phyloP scores from a whole-genome alignment of 2,113 vertebrate genomes.

The Irena cyanogastra region DNA sequence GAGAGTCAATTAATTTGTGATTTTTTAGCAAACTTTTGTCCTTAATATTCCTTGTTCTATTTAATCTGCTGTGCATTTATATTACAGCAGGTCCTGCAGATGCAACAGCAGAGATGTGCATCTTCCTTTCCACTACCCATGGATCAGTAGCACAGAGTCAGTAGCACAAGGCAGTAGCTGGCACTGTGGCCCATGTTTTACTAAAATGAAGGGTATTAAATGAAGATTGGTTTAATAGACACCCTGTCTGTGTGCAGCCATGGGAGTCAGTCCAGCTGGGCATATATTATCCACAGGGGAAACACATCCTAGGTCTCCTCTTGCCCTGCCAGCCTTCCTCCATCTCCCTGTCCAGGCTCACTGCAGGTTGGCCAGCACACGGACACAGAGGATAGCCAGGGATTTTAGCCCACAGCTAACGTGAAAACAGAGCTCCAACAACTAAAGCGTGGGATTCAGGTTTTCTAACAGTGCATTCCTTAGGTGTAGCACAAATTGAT shows the following conservation, averaged over 20 bases:
- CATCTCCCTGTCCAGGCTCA: rapidly evolving
- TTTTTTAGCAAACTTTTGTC: neutral
- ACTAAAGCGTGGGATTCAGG: neutral
- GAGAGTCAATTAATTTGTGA: neutral
- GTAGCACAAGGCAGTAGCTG: neutral
- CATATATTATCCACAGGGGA: neutral
- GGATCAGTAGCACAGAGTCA: neutral
- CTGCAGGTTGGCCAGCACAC: rapidly evolving
- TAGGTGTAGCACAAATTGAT: neutral
- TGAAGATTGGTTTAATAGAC: neutral
- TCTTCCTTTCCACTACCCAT: neutral
- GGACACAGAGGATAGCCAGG: neutral
- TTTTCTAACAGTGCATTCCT: neutral
- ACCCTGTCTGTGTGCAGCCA: neutral
- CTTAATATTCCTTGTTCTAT: neutral
- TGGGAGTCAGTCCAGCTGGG: neutral
- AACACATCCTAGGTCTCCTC: neutral
- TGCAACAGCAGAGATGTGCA: rapidly evolving
- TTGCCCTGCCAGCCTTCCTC: neutral
- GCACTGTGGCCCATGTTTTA: neutral
- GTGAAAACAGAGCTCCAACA: neutral
- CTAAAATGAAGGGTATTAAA: neutral
- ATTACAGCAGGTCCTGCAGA: neutral
- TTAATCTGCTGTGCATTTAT: neutral
- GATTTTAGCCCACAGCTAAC: neutral